Base-by-base conservation (phyloP, 1,140 invertebrate species). In the Apis dorsata region DNA sequence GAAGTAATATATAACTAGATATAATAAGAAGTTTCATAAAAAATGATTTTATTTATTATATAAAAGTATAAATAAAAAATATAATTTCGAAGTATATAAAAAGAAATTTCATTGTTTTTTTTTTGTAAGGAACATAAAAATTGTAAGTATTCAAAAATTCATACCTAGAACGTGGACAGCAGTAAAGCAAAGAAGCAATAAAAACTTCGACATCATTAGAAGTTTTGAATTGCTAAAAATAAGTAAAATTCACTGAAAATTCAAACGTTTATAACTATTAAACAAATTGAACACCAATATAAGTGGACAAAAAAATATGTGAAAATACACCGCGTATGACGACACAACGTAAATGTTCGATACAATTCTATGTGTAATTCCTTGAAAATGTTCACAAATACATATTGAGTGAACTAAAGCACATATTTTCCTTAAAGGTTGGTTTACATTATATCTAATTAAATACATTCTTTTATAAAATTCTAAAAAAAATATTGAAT, bases 101-200 rank as follows among this genome's bases (percentile, higher is more conserved):
- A 28, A 44, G 34, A 57, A 21, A 59, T 1, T 21, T 44, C 24
- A 75, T 62, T 57, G 13, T 28, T 11, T 24, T 66, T 44, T 73
- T 24, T 66, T 44, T 73, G 9, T 3, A 4, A 19, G 11, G 24
- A n/a, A n/a, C 9, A 63, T 55, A 55, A 65, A 44, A n/a, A 44
- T 17, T 72, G 5, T 12, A 51, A 63, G 17, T 19, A 73, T 81
- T 59, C 49, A n/a, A 74, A 57, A 28, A 66, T 55, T 75, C 79
- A 81, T 81, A 81, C 79, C 79, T 34, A 81, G 63, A 66, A 81
- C 71, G 34, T 74, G 60, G 13, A 81, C 62, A 53, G 79, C 53
- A 66, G 71, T 55, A 62, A 65, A 81, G 71, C 79, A 81, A 17
- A 81, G 63, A n/a, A 81, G 49, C 17, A 81, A 49, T 53, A 81